Percentiles rank a stretch among this genome's conserved stretches.
phyloP scores from a whole-genome alignment of 2,797 vertebrate genomes.

The Choloepus didactylus region DNA sequence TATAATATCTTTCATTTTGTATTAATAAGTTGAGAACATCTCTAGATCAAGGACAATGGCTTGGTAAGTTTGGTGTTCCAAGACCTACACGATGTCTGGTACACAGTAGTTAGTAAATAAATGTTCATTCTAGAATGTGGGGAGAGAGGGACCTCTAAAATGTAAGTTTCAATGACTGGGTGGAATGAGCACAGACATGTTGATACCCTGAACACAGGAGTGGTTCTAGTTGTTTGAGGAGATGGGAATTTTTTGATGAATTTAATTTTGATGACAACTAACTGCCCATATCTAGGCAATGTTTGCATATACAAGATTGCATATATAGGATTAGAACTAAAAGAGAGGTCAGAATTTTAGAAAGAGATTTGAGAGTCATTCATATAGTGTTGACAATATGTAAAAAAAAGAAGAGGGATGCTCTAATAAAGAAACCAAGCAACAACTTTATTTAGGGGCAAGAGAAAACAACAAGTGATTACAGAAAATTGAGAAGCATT shows the following conservation, averaged over 20 bases:
- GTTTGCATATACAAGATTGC: background rate
- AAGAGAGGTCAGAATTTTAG: background rate
- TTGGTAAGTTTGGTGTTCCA: background rate
- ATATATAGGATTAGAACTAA: background rate
- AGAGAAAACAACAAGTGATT: background rate
- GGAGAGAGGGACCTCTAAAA: background rate
- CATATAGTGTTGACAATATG: background rate
- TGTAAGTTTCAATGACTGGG: background rate
- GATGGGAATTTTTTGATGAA: background rate
- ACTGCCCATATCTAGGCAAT: background rate
- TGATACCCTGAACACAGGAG: background rate
- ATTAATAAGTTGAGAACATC: background rate
- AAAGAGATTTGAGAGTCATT: background rate
- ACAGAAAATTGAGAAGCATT: conserved; percentile 24
- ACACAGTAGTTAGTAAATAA: background rate
- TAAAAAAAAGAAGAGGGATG: background rate
- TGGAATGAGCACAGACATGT: background rate
- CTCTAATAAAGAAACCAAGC: background rate
- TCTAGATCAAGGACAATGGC: background rate
- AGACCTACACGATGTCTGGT: background rate
- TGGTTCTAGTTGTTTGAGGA: background rate
- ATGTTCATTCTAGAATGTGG: background rate
- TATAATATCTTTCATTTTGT: background rate
- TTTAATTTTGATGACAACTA: background rate
- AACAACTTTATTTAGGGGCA: background rate